A percentile compares a stretch with the other conserved stretches of the same genome.
Conservation (phyloP, 2,797 vertebrate species). For the Coranthus polyacanthus region DNA sequence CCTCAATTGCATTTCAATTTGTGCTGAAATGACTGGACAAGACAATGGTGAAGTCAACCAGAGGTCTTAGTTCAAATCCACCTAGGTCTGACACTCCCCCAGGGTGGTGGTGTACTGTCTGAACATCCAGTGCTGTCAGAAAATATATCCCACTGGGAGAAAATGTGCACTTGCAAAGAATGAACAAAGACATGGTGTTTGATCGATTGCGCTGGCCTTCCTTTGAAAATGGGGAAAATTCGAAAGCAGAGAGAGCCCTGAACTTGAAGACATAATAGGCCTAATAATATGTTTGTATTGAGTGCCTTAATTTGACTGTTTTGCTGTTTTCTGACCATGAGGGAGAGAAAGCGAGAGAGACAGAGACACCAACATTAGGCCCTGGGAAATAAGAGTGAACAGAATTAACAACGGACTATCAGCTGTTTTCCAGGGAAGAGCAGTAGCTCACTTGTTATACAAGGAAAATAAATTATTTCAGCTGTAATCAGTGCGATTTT, state of each 20-base stretch:
- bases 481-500: slow-evolving; percentile 24
- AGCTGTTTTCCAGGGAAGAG: slow-evolving; percentile 2
- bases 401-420: background rate
- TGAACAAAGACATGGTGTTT: background rate
- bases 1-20: slow-evolving; percentile 10
- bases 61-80: slow-evolving; percentile 28
- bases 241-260: background rate
- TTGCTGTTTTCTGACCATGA: background rate
- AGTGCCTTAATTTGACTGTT: slow-evolving; percentile 7
- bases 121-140: slow-evolving; percentile 23
- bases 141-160: slow-evolving; percentile 5
- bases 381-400: slow-evolving; percentile 4
- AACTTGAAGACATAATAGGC: slow-evolving; percentile 5
- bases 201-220: slow-evolving; percentile 14
- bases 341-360: slow-evolving; percentile 7
- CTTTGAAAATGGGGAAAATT: background rate
- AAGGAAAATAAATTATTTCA: slow-evolving; percentile 9
- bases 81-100: background rate
- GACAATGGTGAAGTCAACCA: slow-evolving; percentile 32
- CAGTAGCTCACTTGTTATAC: background rate
- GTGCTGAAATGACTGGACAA: slow-evolving; percentile 3
- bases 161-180: slow-evolving; percentile 32
- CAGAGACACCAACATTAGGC: background rate
- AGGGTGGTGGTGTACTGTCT: background rate
- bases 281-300: background rate